A percentile compares a stretch with the other conserved stretches of the same genome.
Conservation (phyloP, 2,888 invertebrate species). For the Eilema caniola region DNA sequence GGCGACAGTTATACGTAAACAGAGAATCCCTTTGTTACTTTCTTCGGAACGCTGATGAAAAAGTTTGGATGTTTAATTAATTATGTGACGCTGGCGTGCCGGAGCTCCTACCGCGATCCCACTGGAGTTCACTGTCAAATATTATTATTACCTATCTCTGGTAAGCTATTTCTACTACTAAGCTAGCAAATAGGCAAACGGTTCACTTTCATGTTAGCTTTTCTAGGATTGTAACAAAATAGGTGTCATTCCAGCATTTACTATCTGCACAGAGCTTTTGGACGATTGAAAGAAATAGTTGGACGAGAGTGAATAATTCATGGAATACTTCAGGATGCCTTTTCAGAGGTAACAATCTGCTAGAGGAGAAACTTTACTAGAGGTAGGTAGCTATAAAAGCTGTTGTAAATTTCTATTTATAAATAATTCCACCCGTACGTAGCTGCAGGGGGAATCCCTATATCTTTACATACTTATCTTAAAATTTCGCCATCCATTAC, state of each 20-base stretch:
- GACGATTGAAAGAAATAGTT: neutral
- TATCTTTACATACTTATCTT: slow-evolving; percentile 15
- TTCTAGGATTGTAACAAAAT: neutral
- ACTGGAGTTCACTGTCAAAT: slow-evolving; percentile 14
- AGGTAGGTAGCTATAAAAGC: neutral
- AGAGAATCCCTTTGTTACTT: slow-evolving; percentile 49
- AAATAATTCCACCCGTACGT: neutral
- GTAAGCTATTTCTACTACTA: neutral
- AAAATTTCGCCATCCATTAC: slow-evolving; percentile 35
- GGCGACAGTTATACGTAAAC: slow-evolving; percentile 53
- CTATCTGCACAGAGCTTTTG: neutral
- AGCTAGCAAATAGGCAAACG: neutral
- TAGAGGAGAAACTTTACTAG: no score
- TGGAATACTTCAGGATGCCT: neutral
- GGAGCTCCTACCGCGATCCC: slow-evolving; percentile 14
- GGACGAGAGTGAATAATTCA: neutral
- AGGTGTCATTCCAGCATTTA: no score
- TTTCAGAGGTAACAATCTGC: neutral
- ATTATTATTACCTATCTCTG: neutral
- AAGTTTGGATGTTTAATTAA: slow-evolving; percentile 37
- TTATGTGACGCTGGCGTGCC: slow-evolving; percentile 21
- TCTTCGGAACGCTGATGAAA: slow-evolving; percentile 34
- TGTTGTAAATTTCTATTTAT: neutral
- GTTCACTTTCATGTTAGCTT: neutral
- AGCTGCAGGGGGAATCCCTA: neutral